Conservation (phyloP, 2,888 invertebrate genomes). For the Reticulitermes lucifugus region DNA sequence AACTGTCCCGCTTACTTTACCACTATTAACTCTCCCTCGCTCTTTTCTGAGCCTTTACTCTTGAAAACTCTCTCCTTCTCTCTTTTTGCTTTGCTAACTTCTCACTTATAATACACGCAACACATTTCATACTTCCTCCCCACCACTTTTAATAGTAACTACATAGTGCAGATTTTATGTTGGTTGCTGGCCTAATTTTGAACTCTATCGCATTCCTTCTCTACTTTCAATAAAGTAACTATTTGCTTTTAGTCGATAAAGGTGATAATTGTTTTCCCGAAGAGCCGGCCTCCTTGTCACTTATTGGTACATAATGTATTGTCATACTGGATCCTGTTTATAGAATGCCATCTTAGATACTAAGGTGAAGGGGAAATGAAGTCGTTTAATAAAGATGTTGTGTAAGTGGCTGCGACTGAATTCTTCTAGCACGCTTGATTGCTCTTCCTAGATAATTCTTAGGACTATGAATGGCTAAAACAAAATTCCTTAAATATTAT, state of each 20-base stretch:
- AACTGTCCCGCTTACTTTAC: conserved; percentile 42
- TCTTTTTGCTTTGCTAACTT: conserved; percentile 10
- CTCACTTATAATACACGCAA: conserved; percentile 12
- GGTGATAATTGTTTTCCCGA: neutral
- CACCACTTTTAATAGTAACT: conserved; percentile 22
- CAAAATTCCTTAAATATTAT: no score
- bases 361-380: neutral
- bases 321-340: neutral
- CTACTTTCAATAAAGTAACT: neutral
- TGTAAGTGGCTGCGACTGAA: no score
- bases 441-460: no score
- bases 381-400: neutral
- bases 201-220: neutral
- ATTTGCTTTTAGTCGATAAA: neutral
- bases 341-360: neutral
- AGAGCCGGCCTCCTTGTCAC: neutral
- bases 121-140: conserved; percentile 9
- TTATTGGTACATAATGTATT: neutral
- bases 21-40: conserved; percentile 33
- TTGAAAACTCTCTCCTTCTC: conserved; percentile 30
- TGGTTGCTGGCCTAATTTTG: conserved; percentile 35
- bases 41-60: neutral
- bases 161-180: conserved; percentile 2
- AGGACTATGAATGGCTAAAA: no score
- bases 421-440: no score